Evolutionary conservation across 2,888 invertebrate species (phyloP), one percentile per base, ranked within the genome.

Genomic region (Dolichopus griseipennis): DNA sequence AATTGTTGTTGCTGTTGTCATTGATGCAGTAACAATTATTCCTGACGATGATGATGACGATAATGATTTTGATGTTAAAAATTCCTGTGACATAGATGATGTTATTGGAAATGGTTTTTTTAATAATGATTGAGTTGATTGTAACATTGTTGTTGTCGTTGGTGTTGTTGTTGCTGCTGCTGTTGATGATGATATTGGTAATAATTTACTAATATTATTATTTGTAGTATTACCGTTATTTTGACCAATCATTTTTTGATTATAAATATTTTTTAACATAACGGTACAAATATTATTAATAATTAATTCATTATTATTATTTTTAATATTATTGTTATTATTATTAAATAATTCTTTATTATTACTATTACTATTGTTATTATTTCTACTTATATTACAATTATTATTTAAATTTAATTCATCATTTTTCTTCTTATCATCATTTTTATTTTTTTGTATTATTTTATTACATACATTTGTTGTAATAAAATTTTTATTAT

Each of bases 1-100:
- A 69, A 65, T 68, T 70, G 67, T 64, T 66, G 64, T 66, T 15
- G 10, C 22, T 63, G 27, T 63, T 63, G 6, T 27, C 27, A 4
- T 1, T 63, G 63, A 6, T 63, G 62, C 9, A 12, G 65, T 20
- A 63, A 61, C 22, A 68, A 64, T 15, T 22, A 65, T 27, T 67
- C 3, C 34, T 64, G 10, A 33, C 37, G n/a, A 64, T 64, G 37
- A 62, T 22, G 34, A 69, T 68, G 67, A 37, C 61, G 66, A 61
- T 33, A 61, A n/a, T 67, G 37, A 43, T 15, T 8, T 10, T 33
- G 66, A 34, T 61, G 52, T n/a, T 33, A 12, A 18, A 18, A 21
- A 33, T 37, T 34, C 8, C n/a, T 4, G 12, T 22, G 22, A 22
- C 27, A 7, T 33, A 27, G 15, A 2, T 63, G 62, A 1, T 63